Base-by-base conservation (phyloP, 2,113 vertebrate genomes). In the Sinocyclocheilus maitianheensis region DNA sequence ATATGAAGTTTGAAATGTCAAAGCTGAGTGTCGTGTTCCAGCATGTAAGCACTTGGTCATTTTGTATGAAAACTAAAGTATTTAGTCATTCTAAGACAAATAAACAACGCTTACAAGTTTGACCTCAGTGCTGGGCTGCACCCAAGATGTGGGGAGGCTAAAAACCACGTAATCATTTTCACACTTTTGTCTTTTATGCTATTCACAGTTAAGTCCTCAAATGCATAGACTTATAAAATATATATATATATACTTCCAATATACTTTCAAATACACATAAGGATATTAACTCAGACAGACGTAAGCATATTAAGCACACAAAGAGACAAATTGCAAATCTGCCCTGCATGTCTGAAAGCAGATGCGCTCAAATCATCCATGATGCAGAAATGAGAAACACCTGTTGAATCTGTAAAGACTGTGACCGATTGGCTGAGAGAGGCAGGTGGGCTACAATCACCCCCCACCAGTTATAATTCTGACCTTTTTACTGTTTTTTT, bases 31-130 rank as follows among this genome's bases (percentile, higher is more conserved):
- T 43, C 4, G 13, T 43, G 80, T 76, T 63, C 62, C 46, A 58
- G 3, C 65, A 71, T 48, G 79, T 60, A 48, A 72, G 40, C 67
- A 24, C 62, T 77, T n/a, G 51, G 16, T n/a, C 7, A 26, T 18
- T 40, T 26, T 63, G 37, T 40, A 77, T 60, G 34, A 77, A 46
- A 16, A 63, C 20, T 34, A 46, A 26, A 55, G 81, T 79, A 55
- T 74, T 83, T 20, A 40, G 13, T 74, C 55, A 46, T 80, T 63
- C 51, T 37, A 34, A 62, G 69, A 40, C 82, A 87, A 87, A 87
- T 84, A 84, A 79, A 84, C 82, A 79, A 65, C 22, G 72, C 53
- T 84, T 74, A 79, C 37, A 82, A 30, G 74, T 63, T 87, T 76
- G 76, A 84, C 48, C 53, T 34, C 53, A 51, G 18, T 37, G 26